phyloP scores from a whole-genome alignment of 1,140 invertebrate species.

The Onthophagus taurus region DNA sequence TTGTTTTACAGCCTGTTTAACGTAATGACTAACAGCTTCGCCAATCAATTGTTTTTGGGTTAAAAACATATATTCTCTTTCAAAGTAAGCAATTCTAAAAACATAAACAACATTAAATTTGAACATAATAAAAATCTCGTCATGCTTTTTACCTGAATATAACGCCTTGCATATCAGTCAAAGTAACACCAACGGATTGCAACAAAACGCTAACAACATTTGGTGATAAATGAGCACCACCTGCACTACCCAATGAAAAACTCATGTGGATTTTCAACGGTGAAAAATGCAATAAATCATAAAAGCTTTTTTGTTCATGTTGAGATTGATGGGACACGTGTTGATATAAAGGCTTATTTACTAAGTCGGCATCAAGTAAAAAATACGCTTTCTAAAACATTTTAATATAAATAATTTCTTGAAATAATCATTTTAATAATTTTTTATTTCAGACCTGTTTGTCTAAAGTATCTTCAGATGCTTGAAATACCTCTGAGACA shows the following conservation, averaged over 20 bases:
- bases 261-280: conserved; percentile 83
- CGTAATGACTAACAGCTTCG: conserved; percentile 84
- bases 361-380: conserved; percentile 49
- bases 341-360: conserved; percentile 52
- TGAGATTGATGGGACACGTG: conserved; percentile 46
- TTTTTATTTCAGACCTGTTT: conserved; percentile 45
- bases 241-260: conserved; percentile 50
- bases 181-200: conserved; percentile 89
- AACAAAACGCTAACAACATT: conserved; percentile 74
- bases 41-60: conserved; percentile 73
- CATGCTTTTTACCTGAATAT: conserved; percentile 93
- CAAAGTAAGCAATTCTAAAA: conserved; percentile 88
- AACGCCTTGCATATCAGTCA: conserved; percentile 97
- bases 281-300: conserved; percentile 91
- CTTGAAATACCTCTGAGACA: conserved; percentile 67
- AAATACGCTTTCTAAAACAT: conserved; percentile 53
- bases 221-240: conserved; percentile 42
- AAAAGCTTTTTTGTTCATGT: conserved; percentile 86
- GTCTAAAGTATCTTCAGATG: too few relatives aligned
- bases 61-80: conserved; percentile 81
- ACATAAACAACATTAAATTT: conserved; percentile 20
- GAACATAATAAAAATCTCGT: too few relatives aligned
- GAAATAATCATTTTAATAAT: background rate
- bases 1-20: conserved; percentile 85
- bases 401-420: too few relatives aligned